Evolutionary conservation across 2,888 invertebrate species (phyloP).

Genomic region (Acanthopleura granulata): DNA sequence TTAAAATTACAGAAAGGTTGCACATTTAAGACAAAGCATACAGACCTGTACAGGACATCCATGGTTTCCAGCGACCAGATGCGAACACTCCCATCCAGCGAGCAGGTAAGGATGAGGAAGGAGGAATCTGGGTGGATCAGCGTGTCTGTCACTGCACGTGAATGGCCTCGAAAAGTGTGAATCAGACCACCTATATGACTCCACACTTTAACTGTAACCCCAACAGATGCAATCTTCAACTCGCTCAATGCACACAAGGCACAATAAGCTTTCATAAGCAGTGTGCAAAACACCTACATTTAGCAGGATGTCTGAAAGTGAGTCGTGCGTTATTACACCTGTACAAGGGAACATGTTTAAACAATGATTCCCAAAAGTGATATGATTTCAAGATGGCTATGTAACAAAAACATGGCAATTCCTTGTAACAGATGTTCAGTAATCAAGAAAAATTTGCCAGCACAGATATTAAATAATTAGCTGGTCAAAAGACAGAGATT

Average conservation of each 20-base stretch:
- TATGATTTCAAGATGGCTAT: too few relatives aligned
- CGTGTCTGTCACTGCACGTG: slow-evolving; percentile 63
- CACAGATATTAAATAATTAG: too few relatives aligned
- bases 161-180: slow-evolving; percentile 68
- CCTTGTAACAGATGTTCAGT: too few relatives aligned
- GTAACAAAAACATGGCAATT: too few relatives aligned
- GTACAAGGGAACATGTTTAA: too few relatives aligned
- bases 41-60: slow-evolving; percentile 62
- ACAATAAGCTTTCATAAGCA: not conserved
- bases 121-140: slow-evolving; percentile 62
- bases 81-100: slow-evolving; percentile 65
- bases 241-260: not conserved
- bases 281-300: not conserved
- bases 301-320: too few relatives aligned
- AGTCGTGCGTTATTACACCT: too few relatives aligned
- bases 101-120: slow-evolving; percentile 62
- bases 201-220: slow-evolving; percentile 65
- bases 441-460: too few relatives aligned
- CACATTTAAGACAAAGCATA: too few relatives aligned
- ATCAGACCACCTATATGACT: slow-evolving; percentile 63
- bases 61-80: slow-evolving; percentile 68
- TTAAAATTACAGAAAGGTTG: too few relatives aligned
- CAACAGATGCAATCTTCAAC: not conserved
- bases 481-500: not conserved
- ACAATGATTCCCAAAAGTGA: too few relatives aligned